Conservation (phyloP, 2,888 invertebrate species). For the Mimumesa dahlbomi region DNA sequence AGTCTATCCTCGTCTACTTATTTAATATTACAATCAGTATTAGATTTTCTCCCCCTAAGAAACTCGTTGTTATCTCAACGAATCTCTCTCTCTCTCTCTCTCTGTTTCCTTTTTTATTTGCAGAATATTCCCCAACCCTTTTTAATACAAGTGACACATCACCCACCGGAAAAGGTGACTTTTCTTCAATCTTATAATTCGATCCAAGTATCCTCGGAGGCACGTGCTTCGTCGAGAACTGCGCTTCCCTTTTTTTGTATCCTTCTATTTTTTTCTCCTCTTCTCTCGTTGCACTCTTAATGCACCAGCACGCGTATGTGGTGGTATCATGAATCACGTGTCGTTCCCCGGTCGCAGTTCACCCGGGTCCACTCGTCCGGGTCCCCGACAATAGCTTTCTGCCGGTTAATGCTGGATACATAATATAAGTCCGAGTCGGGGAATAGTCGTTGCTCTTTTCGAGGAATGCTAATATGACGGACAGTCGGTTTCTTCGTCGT, state of each 20-base stretch:
- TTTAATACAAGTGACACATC: too few species aligned
- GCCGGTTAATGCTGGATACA: constrained; percentile 53
- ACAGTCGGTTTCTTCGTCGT: constrained; percentile 9
- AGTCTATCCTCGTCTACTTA: too few species aligned
- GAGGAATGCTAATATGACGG: constrained; percentile 61
- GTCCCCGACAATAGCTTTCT: constrained; percentile 53
- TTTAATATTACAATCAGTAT: too few species aligned
- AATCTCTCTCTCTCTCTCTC: too few species aligned
- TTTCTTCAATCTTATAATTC: too few species aligned
- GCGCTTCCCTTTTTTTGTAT: constrained; percentile 20
- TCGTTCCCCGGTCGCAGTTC: constrained; percentile 41
- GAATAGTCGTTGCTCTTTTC: constrained; percentile 54
- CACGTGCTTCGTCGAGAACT: constrained; percentile 17
- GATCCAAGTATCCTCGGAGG: neutral
- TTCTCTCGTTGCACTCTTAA: constrained; percentile 17
- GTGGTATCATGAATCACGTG: constrained; percentile 59
- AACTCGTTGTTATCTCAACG: too few species aligned
- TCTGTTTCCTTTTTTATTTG: too few species aligned
- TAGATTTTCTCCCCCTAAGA: too few species aligned
- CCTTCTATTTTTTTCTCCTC: too few species aligned
- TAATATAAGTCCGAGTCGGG: constrained; percentile 44
- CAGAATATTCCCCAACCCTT: too few species aligned
- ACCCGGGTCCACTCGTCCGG: constrained; percentile 51
- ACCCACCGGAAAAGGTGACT: too few species aligned
- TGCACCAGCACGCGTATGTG: constrained; percentile 33